A percentile compares a stretch with the other conserved stretches of the same genome.
Evolutionary conservation across 2,888 invertebrate genomes (phyloP).

Genomic region (Blastobasis lacticolella): DNA sequence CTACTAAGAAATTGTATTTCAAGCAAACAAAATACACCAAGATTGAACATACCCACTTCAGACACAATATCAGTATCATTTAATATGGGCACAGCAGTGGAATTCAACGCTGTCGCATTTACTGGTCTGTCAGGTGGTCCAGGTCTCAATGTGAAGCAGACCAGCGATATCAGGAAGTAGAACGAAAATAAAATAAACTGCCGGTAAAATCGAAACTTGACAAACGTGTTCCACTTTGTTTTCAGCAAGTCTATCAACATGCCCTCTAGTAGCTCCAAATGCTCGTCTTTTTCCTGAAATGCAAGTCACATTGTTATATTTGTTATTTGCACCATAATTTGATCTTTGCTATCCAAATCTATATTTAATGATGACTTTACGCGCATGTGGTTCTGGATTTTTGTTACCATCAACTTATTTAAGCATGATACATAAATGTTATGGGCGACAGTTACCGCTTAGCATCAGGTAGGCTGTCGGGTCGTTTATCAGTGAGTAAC

Average conservation of each 20-base stretch:
- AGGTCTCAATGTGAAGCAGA: slow-evolving; percentile 92
- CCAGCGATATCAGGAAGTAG: slow-evolving; percentile 91
- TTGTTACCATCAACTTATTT: no score
- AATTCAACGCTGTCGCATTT: slow-evolving; percentile 47
- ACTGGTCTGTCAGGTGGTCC: slow-evolving; percentile 79
- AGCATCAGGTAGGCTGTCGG: no score
- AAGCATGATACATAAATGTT: no score
- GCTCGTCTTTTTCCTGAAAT: slow-evolving; percentile 92
- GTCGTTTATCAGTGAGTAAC: no score
- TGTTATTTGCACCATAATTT: no score
- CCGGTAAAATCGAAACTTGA: slow-evolving; percentile 93
- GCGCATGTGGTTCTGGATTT: no score
- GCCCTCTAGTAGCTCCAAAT: slow-evolving; percentile 95
- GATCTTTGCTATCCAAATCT: no score
- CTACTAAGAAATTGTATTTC: no score
- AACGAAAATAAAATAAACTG: slow-evolving; percentile 93
- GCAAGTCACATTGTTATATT: no score
- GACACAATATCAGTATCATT: slow-evolving; percentile 46
- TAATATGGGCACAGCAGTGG: slow-evolving; percentile 30
- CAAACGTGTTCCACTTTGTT: slow-evolving; percentile 98
- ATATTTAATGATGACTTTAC: no score
- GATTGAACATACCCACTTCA: slow-evolving; percentile 33
- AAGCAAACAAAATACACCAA: no score
- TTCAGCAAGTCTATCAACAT: slow-evolving; percentile 93
- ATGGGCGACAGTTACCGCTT: no score